Conservation (phyloP, 1,140 invertebrate species). For the Cyclargus thomasi region DNA sequence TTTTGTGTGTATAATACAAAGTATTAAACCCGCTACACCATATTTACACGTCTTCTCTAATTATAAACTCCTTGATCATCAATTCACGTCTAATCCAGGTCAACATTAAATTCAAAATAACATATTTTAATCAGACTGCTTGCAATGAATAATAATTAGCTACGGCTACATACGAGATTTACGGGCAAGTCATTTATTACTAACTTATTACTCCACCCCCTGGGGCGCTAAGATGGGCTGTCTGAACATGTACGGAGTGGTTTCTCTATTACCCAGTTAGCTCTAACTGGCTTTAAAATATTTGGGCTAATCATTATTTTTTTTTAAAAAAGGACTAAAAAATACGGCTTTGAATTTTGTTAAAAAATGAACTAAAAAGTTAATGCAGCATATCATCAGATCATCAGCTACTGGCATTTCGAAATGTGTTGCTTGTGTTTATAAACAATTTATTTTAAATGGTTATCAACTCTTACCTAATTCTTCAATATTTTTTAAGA, state of each 20-base stretch:
- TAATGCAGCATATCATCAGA: too few relatives aligned
- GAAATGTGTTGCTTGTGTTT: too few relatives aligned
- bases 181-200: slow-evolving; percentile 46
- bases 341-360: too few relatives aligned
- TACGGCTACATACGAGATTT: slow-evolving; percentile 27
- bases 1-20: too few relatives aligned
- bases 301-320: neutral
- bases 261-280: slow-evolving; percentile 10
- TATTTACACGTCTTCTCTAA: neutral
- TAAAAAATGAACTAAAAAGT: too few relatives aligned
- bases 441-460: too few relatives aligned
- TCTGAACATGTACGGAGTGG: neutral
- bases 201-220: slow-evolving; percentile 35
- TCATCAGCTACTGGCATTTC: too few relatives aligned
- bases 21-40: neutral
- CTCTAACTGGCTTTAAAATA: neutral
- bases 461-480: too few relatives aligned
- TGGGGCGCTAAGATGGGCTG: slow-evolving; percentile 14
- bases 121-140: slow-evolving; percentile 11
- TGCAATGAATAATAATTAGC: slow-evolving; percentile 28
- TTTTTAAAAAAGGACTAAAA: too few relatives aligned
- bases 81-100: neutral
- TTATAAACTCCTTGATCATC: neutral
- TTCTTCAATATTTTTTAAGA: too few relatives aligned
- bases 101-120: slow-evolving; percentile 12